A percentile compares a stretch with the other conserved stretches of the same genome.
Conservation (phyloP, 2,797 vertebrate species). For the Urocyon cinereoargenteus region DNA sequence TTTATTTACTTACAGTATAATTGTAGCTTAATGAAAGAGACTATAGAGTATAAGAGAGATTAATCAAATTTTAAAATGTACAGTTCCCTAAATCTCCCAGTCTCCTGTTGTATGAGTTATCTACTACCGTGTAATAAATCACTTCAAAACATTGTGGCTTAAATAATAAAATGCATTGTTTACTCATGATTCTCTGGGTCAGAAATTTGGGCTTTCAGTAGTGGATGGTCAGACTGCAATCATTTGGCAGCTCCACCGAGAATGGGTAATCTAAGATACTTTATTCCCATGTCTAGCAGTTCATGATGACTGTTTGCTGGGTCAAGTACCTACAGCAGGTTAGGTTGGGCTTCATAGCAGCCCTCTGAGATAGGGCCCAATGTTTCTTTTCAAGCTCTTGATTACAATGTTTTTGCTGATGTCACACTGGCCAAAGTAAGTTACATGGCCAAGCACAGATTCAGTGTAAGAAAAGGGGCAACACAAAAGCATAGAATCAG, state of each 20-base stretch:
- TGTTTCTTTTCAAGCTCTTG: background rate
- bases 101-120: background rate
- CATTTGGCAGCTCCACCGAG: background rate
- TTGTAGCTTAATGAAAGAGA: background rate
- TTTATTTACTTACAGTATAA: background rate
- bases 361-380: background rate
- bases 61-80: background rate
- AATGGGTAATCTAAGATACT: background rate
- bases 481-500: background rate
- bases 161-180: background rate
- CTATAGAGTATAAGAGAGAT: background rate
- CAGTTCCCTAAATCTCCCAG: background rate
- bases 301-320: background rate
- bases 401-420: background rate
- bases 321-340: accelerated
- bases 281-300: background rate
- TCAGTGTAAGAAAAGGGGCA: background rate
- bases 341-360: background rate
- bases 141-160: background rate
- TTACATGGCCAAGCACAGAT: background rate
- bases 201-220: background rate
- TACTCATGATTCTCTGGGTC: background rate
- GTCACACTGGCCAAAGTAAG: background rate
- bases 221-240: too few relatives aligned
- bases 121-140: background rate